These are phyloP conservation scores for Leuciscus waleckii DNA, from an alignment of 2,797 vertebrate species.

Conservation along the genomic window DNA sequence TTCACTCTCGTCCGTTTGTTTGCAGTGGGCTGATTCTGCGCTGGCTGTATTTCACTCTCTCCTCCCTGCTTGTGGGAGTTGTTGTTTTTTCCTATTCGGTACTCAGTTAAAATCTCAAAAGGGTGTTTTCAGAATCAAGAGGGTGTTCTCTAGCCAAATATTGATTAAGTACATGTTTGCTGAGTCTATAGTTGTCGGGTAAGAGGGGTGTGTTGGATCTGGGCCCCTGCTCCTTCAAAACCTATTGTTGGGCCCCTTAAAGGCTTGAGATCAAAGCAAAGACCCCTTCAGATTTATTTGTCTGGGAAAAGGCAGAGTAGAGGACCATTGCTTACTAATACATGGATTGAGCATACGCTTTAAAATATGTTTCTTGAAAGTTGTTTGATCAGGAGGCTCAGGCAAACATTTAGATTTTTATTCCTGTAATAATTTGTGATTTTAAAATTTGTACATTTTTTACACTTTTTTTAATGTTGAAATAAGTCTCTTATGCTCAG, in stretches of 20 bases:
- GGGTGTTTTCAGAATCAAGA: conserved; percentile 87
- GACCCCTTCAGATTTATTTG: conserved; percentile 96
- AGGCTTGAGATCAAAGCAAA: conserved; percentile 95
- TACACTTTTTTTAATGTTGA: neutral
- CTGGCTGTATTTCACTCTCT: conserved; percentile 76
- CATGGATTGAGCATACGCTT: neutral
- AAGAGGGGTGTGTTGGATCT: conserved; percentile 86
- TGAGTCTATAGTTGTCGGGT: conserved; percentile 89
- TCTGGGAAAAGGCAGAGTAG: conserved; percentile 86
- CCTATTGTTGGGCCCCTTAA: conserved; percentile 91
- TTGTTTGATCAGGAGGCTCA: neutral
- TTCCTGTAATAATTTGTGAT: neutral
- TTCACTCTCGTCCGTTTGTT: conserved; percentile 59
- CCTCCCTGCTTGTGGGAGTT: conserved; percentile 78
- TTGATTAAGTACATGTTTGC: conserved; percentile 99
- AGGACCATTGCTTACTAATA: conserved; percentile 62
- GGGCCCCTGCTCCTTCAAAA: conserved; percentile 87
- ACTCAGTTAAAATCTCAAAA: conserved; percentile 98
- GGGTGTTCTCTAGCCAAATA: conserved; percentile 95
- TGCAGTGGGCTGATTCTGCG: conserved; percentile 64
- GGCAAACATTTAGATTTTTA: neutral
- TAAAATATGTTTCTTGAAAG: neutral
- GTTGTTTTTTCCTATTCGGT: conserved; percentile 78
- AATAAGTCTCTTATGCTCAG: too few relatives aligned
- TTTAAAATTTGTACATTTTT: too few relatives aligned